Base-by-base conservation (phyloP, 30 jellyfish, hydroid and myxozoan genomes). In the Chrysaora quinquecirrha region DNA sequence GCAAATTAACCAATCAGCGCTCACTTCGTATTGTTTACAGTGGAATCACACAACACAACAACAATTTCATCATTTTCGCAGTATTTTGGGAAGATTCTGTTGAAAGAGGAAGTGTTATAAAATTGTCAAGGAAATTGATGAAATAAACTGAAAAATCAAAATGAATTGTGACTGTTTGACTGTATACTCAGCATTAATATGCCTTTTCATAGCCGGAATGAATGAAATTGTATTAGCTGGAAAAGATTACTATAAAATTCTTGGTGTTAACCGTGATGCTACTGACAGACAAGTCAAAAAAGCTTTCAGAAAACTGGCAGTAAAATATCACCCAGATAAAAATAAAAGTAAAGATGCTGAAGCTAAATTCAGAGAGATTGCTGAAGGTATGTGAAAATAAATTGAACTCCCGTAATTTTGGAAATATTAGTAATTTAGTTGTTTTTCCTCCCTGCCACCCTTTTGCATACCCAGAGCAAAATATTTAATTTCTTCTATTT, bases 271-370 rank as follows among this genome's bases (percentile, higher is more conserved):
- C 10, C 82, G 91, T 48, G 87, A 68, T 54, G 98, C 97, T 0
- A 78, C 90, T n/a, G 97, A 86, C 71, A 72, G 97, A 48, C 84
- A 93, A 64, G 83, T 93, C 7, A 93, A 93, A 72, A 93, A 93
- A 34, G 98, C 98, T 14, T 93, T 93, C 46, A 46, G 98, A 48
- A 93, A 93, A 82, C 68, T 93, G 65, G 98, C 98, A 12, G 71
- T 93, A 62, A 93, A 73, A 71, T 93, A 93, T 61, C 98, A 93
- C 81, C 98, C 98, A 24, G 98, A 93, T 64, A 93, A 87, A 81
- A 93, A 93, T 73, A 87, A 87, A 73, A 74, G 82, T 20, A 84
- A 84, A 73, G 93, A 62, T 67, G 97, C 97, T 0, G 98, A 93
- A 82, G 86, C 64, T 30, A 82, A 76, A 50, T 93, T 93, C 49